Base-by-base conservation (phyloP, 2,113 vertebrate species). In the Syngnathus typhle region DNA sequence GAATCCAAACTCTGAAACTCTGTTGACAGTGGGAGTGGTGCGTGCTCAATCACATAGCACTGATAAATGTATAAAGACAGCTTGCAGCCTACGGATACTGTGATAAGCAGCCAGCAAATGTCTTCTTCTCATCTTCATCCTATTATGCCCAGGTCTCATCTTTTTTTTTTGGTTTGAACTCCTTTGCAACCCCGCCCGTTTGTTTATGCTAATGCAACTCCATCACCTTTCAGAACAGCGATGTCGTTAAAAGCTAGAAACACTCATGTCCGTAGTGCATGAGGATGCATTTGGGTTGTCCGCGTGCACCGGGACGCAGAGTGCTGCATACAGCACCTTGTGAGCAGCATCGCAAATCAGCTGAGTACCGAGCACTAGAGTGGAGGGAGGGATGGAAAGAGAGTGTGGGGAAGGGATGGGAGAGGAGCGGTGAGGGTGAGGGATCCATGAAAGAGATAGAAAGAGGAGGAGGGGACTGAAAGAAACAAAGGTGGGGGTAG, bases 341-440 rank as follows among this genome's bases (percentile, higher is more conserved):
- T 83, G 88, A 89, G 85, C 80, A 72, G 88, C 88, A 88, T 90
- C 77, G 23, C 81, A 85, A 91, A 91, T 90, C 87, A 85, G 82
- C 73, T 68, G 76, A 72, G 76, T 69, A 80, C 75, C 27, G 79
- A 78, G 76, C 56, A 62, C 61, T 41, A 65, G 75, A 71, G 75
- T 65, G 72, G 54, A 73, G 62, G 71, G 68, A 75, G 59, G 69
- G 75, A 82, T 78, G 73, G 74, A 70, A 58, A 58, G 27, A 58
- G 55, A 18, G 27, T 13, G 23, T 5, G 54, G 67, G 80, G 81
- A 56, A 54, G 71, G 71, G 74, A 65, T 75, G 81, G n/a, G 67
- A 54, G 65, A 7, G 56, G 65, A 72, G 41, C 23, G 74, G 13
- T 27, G 65, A 65, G 72, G 51, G 54, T 68, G 27, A 76, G 74